Conservation (phyloP, 2,888 invertebrate genomes). For the Hedya salicella region DNA sequence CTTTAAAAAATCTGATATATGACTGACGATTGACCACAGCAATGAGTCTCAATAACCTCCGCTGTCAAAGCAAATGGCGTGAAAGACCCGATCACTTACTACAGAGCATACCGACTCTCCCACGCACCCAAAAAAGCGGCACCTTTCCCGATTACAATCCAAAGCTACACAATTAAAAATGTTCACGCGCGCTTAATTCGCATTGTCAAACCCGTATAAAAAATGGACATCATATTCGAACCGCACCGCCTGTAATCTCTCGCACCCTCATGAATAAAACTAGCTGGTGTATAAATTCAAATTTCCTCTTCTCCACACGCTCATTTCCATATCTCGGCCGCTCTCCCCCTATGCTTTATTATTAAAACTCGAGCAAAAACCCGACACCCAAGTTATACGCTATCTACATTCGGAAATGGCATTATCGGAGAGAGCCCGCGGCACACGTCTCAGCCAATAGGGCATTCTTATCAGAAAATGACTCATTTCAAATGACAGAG, state of each 20-base stretch:
- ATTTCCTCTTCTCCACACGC: constrained; percentile 83
- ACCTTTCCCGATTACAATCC: constrained; percentile 42
- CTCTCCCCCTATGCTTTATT: constrained; percentile 80
- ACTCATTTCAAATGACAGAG: constrained; percentile 89
- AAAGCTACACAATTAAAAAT: constrained; percentile 40
- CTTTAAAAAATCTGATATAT: constrained; percentile 39
- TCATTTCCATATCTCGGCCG: constrained; percentile 82
- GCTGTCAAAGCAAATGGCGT: constrained; percentile 45
- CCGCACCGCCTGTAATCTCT: constrained; percentile 40
- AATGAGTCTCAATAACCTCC: constrained; percentile 40
- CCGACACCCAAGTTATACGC: constrained; percentile 78
- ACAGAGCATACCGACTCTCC: constrained; percentile 43
- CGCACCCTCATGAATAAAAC: constrained; percentile 80
- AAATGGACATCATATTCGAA: constrained; percentile 39
- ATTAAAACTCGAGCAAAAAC: constrained; percentile 83
- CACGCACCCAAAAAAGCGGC: constrained; percentile 47
- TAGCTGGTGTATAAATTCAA: constrained; percentile 84
- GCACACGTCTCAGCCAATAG: constrained; percentile 85
- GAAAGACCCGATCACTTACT: constrained; percentile 40
- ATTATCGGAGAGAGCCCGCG: constrained; percentile 78
- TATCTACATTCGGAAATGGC: constrained; percentile 83
- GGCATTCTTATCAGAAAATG: constrained; percentile 89
- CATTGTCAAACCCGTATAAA: constrained; percentile 40
- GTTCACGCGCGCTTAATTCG: constrained; percentile 44
- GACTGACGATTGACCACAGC: constrained; percentile 45